phyloP scores from a whole-genome alignment of 2,113 vertebrate genomes.

The Misgurnus anguillicaudatus region DNA sequence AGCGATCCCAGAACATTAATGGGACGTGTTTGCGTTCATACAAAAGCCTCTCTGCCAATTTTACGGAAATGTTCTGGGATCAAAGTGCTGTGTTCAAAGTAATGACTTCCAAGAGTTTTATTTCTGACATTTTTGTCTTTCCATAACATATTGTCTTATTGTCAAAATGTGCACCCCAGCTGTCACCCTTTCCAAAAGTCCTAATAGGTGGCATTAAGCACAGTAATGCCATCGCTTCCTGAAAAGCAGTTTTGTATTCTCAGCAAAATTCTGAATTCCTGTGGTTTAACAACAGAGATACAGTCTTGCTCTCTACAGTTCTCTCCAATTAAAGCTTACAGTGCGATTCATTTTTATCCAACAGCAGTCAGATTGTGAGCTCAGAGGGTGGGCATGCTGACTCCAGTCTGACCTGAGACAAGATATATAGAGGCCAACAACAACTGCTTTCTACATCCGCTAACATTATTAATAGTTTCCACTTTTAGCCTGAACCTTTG shows the following conservation, averaged over 20 bases:
- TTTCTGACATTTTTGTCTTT: no score
- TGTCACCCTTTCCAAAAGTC: no score
- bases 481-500: slow-evolving; percentile 1
- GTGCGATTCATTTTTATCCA: neutral
- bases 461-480: slow-evolving; percentile 33
- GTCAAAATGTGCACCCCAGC: no score
- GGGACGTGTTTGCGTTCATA: no score
- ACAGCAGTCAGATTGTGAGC: neutral
- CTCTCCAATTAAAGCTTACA: slow-evolving; percentile 16
- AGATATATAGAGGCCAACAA: slow-evolving; percentile 27
- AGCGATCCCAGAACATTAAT: no score
- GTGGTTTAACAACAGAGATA: neutral
- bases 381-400: slow-evolving; percentile 23
- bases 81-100: no score
- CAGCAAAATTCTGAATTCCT: neutral
- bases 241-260: neutral
- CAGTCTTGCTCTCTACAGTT: neutral
- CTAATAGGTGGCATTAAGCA: no score
- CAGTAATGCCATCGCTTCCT: neutral
- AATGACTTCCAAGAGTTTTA: no score
- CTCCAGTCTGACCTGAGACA: slow-evolving; percentile 25
- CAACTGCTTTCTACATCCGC: slow-evolving; percentile 16
- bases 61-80: no score
- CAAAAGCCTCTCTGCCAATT: no score
- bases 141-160: no score